phyloP scores from a whole-genome alignment of 2,797 vertebrate species.

The Carcharodon carcharias region DNA sequence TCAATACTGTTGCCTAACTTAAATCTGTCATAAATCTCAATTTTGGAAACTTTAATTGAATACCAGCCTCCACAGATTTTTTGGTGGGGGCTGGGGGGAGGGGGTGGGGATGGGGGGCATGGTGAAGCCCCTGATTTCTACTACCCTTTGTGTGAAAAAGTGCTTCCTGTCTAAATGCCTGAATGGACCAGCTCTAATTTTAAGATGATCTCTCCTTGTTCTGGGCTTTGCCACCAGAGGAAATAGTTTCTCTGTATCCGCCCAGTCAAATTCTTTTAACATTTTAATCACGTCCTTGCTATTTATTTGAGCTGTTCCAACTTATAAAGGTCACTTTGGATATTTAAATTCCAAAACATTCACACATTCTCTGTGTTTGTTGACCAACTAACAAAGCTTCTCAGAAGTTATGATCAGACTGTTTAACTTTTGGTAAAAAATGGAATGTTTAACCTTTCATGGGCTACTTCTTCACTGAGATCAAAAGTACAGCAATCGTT shows the following conservation, averaged over 20 bases:
- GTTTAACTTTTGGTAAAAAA: not conserved
- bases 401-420: not conserved
- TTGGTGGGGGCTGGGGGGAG: too few relatives aligned
- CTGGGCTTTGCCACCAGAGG: not conserved
- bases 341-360: conserved; percentile 8
- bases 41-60: too few relatives aligned
- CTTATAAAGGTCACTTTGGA: not conserved
- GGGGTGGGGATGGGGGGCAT: too few relatives aligned
- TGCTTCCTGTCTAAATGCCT: not conserved
- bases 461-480: not conserved
- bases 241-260: not conserved
- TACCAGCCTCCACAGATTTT: not conserved
- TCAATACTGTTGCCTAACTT: not conserved
- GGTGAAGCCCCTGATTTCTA: not conserved
- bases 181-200: not conserved
- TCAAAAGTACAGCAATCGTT: not conserved
- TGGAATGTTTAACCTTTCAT: not conserved
- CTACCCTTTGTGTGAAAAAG: not conserved
- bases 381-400: not conserved
- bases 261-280: not conserved
- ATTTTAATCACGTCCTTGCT: not conserved
- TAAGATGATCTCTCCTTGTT: not conserved
- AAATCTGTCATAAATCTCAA: not conserved
- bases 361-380: not conserved
- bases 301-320: not conserved